phyloP scores from a whole-genome alignment of 2,888 invertebrate species.

The Apodemia mormo region DNA sequence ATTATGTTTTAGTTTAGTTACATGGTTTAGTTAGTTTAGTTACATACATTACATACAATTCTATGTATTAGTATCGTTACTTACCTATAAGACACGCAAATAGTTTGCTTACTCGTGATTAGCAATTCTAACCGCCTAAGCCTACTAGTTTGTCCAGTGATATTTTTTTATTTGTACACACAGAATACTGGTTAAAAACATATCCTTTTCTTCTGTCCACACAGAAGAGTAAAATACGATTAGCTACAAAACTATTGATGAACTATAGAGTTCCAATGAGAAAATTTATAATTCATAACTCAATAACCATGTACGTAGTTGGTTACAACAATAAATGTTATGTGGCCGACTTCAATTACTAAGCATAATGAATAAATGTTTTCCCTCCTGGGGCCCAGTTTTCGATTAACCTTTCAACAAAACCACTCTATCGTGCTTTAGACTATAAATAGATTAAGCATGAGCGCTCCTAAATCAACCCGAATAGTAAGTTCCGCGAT shows the following conservation, averaged over 20 bases:
- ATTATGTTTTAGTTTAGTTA: too few relatives aligned
- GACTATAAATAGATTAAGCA: not conserved
- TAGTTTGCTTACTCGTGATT: too few relatives aligned
- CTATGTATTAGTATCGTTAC: too few relatives aligned
- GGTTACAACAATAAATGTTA: slow-evolving; percentile 4
- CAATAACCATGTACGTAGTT: not conserved
- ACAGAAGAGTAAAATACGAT: too few relatives aligned
- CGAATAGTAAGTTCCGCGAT: not conserved
- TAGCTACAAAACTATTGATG: not conserved
- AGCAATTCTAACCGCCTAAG: too few relatives aligned
- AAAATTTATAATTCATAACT: not conserved
- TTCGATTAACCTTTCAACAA: not conserved
- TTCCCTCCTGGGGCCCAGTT: not conserved
- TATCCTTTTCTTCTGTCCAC: too few relatives aligned
- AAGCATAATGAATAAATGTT: not conserved
- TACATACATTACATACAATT: too few relatives aligned
- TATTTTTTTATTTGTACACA: too few relatives aligned
- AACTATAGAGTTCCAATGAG: not conserved
- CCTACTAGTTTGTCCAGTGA: too few relatives aligned
- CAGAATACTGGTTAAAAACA: too few relatives aligned
- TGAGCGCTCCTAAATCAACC: not conserved
- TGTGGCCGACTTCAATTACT: slow-evolving; percentile 4
- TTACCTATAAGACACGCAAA: too few relatives aligned
- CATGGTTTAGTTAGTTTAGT: too few relatives aligned
- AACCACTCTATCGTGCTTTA: not conserved